Evolutionary conservation across 2,797 vertebrate genomes (phyloP).

Genomic region (Sebastes oblongus): DNA sequence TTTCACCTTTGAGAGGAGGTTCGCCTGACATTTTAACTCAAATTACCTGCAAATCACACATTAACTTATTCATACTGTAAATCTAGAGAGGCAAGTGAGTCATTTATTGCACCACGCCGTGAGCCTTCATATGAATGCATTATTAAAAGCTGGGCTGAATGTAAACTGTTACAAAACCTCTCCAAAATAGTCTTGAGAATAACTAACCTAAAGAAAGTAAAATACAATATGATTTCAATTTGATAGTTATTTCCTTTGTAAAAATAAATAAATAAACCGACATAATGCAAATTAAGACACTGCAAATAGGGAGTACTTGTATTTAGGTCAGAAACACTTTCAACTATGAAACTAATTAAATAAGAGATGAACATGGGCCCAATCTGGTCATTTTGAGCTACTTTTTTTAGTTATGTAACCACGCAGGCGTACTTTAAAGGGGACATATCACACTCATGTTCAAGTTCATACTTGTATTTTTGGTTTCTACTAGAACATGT

Average conservation of each 20-base stretch:
- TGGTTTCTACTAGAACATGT: too few species aligned
- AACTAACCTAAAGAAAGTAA: not conserved
- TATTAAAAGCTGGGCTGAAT: slow-evolving; percentile 33
- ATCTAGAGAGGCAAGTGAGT: slow-evolving; percentile 41
- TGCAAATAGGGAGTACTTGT: slow-evolving; percentile 13
- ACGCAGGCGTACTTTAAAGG: slow-evolving; percentile 4
- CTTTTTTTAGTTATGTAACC: slow-evolving; percentile 22
- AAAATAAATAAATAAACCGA: slow-evolving; percentile 10
- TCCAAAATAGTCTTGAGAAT: not conserved
- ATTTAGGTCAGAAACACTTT: slow-evolving; percentile 58
- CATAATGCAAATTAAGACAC: slow-evolving; percentile 18
- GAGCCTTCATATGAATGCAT: slow-evolving; percentile 29
- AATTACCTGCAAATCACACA: slow-evolving; percentile 54
- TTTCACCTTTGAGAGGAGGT: slow-evolving; percentile 31
- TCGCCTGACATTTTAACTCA: slow-evolving; percentile 42
- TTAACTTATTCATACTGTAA: slow-evolving; percentile 50
- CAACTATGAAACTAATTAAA: slow-evolving; percentile 56
- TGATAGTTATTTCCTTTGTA: not conserved
- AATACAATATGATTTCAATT: not conserved
- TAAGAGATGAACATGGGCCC: slow-evolving; percentile 24
- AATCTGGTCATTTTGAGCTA: slow-evolving; percentile 46
- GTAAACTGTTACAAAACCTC: slow-evolving; percentile 18
- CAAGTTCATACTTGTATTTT: too few species aligned
- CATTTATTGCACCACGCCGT: slow-evolving; percentile 42
- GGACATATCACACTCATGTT: too few species aligned